Base-by-base conservation (phyloP, 2,888 invertebrate species). In the Aspidiotus rigidus region DNA sequence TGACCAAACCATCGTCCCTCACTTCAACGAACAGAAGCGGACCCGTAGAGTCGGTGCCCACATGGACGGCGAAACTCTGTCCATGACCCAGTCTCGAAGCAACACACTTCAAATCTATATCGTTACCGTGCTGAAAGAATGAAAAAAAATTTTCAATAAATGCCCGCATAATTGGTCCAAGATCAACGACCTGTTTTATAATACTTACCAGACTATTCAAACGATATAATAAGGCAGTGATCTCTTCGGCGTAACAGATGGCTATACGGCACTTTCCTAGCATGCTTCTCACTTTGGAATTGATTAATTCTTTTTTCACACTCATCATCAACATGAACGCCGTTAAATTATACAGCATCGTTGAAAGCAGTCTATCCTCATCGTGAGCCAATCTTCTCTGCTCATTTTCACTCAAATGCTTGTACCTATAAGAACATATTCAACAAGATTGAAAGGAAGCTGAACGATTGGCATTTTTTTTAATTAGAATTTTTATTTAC, bases 181-280 rank as follows among this genome's bases (percentile, higher is more conserved):
- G n/a, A 66, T 16, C n/a, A 28, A 64, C 5, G 10, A 49, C 11
- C 42, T 13, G 53, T 53, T 53, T 53, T 53, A 53, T 5, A 5
- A 11, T 53, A 53, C 85, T 83, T 79, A 97, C 96, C 85, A 97
- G 82, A 79, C 92, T 90, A 74, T 90, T 88, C 69, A 99, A 89
- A 77, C 94, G 92, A 79, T 99, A 98, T 40, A 99, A 83, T 16
- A 99, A 84, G 77, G 92, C 89, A 79, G 99, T 98, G 69, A 99
- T 92, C 80, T 98, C 96, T 78, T 96, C 95, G 73, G 97, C 97
- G 79, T 97, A 96, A 1, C 93, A 89, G 56, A 99, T 84, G 2
- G 99, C 98, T 74, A 99, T 97, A 77, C 99, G 99, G 77, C 96
- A 96, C 79, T 99, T 99, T 7, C 99, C 99, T 11, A 99, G 83